Evolutionary conservation across 1,140 invertebrate species (phyloP).

Genomic region (Drepana arcuata): DNA sequence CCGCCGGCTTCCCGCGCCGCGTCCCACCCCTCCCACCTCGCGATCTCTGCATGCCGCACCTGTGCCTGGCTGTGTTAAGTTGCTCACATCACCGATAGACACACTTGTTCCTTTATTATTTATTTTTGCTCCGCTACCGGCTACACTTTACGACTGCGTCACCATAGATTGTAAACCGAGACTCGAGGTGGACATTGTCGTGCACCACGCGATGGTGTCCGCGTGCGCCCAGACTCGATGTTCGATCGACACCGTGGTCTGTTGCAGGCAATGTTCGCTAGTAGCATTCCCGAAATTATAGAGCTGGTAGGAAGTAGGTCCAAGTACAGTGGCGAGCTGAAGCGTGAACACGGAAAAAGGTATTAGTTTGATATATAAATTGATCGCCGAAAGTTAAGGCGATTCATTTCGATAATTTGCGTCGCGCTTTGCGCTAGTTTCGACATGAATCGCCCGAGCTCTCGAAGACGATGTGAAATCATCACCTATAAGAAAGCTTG

Average conservation of each 20-base stretch:
- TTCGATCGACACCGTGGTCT: constrained; percentile 70
- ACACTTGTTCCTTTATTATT: constrained; percentile 64
- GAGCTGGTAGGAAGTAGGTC: constrained; percentile 98
- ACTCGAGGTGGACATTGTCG: constrained; percentile 64
- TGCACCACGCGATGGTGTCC: constrained; percentile 68
- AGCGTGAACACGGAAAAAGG: constrained; percentile 98
- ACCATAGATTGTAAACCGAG: constrained; percentile 56
- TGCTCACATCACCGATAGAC: constrained; percentile 71
- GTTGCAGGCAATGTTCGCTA: constrained; percentile 96
- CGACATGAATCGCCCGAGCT: constrained; percentile 53
- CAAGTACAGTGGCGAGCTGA: constrained; percentile 98
- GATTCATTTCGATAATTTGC: constrained; percentile 47
- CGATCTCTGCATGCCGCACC: constrained; percentile 67
- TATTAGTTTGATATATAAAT: constrained; percentile 90
- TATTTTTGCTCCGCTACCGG: constrained; percentile 66
- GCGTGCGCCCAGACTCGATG: constrained; percentile 37
- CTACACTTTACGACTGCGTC: constrained; percentile 55
- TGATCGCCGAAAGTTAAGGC: constrained; percentile 51
- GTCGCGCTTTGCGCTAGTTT: constrained; percentile 16
- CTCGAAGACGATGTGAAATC: constrained; percentile 51
- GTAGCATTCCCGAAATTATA: constrained; percentile 99
- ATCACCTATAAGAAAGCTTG: constrained; percentile 63
- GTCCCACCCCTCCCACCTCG: constrained; percentile 49
- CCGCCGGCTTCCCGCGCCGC: constrained; percentile 40
- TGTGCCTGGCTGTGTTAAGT: constrained; percentile 71